A percentile compares a stretch with the other conserved stretches of the same genome.
Conservation (phyloP, 2,888 invertebrate genomes). For the Ochropacha duplaris region DNA sequence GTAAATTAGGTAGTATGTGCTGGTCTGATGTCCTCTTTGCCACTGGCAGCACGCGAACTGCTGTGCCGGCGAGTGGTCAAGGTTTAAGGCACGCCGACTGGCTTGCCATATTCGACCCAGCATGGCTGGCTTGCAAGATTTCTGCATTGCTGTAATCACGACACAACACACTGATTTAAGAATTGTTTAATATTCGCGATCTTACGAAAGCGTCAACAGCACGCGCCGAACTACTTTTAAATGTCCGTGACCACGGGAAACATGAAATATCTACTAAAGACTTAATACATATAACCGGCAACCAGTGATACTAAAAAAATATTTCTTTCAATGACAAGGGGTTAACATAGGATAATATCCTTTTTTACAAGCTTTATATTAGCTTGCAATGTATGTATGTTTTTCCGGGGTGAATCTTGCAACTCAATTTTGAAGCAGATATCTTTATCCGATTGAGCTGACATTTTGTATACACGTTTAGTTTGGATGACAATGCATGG, state of each 20-base stretch:
- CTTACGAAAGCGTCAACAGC: background rate
- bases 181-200: background rate
- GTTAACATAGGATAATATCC: too few species aligned
- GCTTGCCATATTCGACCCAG: slow-evolving; percentile 69
- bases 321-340: too few species aligned
- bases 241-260: background rate
- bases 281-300: too few species aligned
- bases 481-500: too few species aligned
- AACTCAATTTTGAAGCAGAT: too few species aligned
- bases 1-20: slow-evolving; percentile 75
- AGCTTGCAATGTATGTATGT: too few species aligned
- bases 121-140: slow-evolving; percentile 70
- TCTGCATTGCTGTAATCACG: slow-evolving; percentile 60
- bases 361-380: too few species aligned
- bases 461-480: too few species aligned
- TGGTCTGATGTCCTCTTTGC: slow-evolving; percentile 78
- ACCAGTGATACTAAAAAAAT: too few species aligned
- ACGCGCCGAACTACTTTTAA: background rate
- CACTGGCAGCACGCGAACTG: slow-evolving; percentile 83
- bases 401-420: too few species aligned
- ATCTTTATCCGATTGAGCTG: too few species aligned
- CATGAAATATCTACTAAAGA: background rate
- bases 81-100: slow-evolving; percentile 60
- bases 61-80: slow-evolving; percentile 64
- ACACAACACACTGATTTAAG: slow-evolving; percentile 5